Percentiles rank a stretch among this genome's conserved stretches.
phyloP scores from a whole-genome alignment of 2,888 invertebrate species.

The Punctoribates punctum region DNA sequence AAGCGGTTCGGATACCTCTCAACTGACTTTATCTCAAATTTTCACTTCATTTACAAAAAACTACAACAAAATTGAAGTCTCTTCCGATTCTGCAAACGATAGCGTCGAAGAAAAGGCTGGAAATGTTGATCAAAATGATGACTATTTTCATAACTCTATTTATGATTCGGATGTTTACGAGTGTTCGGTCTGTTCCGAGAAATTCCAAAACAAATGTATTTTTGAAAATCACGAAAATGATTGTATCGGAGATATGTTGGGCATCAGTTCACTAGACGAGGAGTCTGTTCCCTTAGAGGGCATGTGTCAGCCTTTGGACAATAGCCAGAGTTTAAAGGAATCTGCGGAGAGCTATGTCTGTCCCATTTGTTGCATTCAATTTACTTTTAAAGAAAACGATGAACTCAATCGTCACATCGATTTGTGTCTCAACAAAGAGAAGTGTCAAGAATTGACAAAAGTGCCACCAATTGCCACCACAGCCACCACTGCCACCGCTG shows the following conservation, averaged over 20 bases:
- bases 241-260: not conserved
- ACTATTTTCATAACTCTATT: too few relatives aligned
- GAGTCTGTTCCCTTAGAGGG: too few relatives aligned
- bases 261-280: not conserved
- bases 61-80: not conserved
- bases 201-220: not conserved
- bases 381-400: conserved; percentile 9
- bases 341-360: not conserved
- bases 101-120: not conserved
- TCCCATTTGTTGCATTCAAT: conserved; percentile 31
- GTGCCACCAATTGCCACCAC: not conserved
- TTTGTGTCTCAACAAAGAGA: conserved; percentile 44
- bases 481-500: too few relatives aligned
- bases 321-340: too few relatives aligned
- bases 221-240: conserved; percentile 18
- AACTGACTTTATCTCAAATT: conserved; percentile 33
- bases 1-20: not conserved
- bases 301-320: too few relatives aligned
- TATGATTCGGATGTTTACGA: not conserved
- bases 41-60: not conserved
- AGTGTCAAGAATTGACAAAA: conserved; percentile 28
- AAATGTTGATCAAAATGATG: not conserved
- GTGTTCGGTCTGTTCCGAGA: conserved; percentile 30
- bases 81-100: not conserved
- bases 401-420: conserved; percentile 46